A percentile compares a stretch with the other conserved stretches of the same genome.
These are phyloP conservation scores for Notechis scutatus DNA, from an alignment of 2,113 vertebrate species.

Conservation along the genomic window DNA sequence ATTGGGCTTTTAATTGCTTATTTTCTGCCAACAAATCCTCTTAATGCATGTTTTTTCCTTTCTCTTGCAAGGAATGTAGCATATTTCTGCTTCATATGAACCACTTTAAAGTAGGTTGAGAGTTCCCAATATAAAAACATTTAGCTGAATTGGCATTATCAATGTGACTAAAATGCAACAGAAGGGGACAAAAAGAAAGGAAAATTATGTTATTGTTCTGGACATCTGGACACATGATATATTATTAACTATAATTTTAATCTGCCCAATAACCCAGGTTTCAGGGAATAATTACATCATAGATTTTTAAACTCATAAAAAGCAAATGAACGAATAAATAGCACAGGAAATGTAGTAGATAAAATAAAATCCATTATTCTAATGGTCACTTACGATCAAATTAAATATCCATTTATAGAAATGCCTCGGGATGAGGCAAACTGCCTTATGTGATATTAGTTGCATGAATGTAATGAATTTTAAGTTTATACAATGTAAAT, in stretches of 20 bases:
- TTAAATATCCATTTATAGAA: neutral
- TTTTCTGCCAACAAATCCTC: constrained; percentile 64
- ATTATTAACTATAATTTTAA: neutral
- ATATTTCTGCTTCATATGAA: constrained; percentile 43
- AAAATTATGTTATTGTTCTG: neutral
- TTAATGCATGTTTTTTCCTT: neutral
- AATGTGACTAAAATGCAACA: neutral
- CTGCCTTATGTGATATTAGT: neutral
- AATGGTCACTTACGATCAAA: neutral
- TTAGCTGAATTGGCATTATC: neutral
- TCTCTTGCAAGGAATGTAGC: constrained; percentile 55
- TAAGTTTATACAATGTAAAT: neutral
- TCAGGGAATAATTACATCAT: neutral
- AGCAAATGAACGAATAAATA: neutral
- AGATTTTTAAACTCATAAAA: neutral
- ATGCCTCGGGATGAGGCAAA: neutral
- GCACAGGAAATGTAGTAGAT: neutral
- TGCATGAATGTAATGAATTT: neutral
- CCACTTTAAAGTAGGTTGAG: neutral
- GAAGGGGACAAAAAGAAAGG: neutral
- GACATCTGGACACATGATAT: neutral
- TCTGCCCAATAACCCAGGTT: neutral
- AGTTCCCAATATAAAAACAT: neutral
- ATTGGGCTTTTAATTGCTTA: constrained; percentile 73
- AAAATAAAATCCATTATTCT: neutral